Conservation (phyloP, 2,888 invertebrate genomes). For the Anaspis maculata region DNA sequence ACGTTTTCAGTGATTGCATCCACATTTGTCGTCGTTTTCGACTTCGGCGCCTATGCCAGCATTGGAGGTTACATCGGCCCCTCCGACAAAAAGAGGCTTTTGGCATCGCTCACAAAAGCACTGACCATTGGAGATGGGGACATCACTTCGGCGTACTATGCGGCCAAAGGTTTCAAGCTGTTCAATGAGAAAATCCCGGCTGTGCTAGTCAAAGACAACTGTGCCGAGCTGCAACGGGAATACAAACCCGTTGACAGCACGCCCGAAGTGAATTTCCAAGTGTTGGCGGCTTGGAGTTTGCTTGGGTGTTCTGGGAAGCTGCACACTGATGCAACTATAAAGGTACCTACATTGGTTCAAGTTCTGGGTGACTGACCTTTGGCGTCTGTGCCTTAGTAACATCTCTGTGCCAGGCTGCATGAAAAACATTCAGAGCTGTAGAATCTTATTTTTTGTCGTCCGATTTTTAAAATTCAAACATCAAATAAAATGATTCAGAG, state of each 20-base stretch:
- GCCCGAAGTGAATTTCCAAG: conserved; percentile 30
- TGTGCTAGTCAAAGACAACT: conserved; percentile 46
- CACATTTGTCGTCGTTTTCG: conserved; percentile 12
- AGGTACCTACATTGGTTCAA: too few relatives aligned
- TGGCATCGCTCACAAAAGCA: conserved; percentile 29
- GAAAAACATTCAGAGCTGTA: too few relatives aligned
- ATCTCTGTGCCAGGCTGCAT: too few relatives aligned
- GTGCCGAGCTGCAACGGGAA: conserved; percentile 28
- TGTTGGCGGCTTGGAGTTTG: conserved; percentile 28
- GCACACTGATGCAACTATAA: conserved; percentile 28
- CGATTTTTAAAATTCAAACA: too few relatives aligned
- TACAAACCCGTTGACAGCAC: conserved; percentile 25
- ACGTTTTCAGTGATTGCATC: conserved; percentile 14
- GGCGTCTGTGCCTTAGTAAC: background rate
- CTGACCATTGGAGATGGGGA: conserved; percentile 43
- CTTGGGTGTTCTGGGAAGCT: conserved; percentile 32
- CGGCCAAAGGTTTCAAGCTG: conserved; percentile 61
- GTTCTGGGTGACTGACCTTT: background rate
- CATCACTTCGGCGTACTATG: conserved; percentile 60
- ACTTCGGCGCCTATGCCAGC: too few relatives aligned
- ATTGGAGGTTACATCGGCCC: conserved; percentile 36
- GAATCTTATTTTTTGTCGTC: too few relatives aligned
- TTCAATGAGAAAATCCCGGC: conserved; percentile 53
- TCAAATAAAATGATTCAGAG: too few relatives aligned
- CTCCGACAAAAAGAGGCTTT: conserved; percentile 30